These are phyloP conservation scores for Drosophila ambigua DNA, from an alignment of 1,140 invertebrate genomes.

Conservation along the genomic window DNA sequence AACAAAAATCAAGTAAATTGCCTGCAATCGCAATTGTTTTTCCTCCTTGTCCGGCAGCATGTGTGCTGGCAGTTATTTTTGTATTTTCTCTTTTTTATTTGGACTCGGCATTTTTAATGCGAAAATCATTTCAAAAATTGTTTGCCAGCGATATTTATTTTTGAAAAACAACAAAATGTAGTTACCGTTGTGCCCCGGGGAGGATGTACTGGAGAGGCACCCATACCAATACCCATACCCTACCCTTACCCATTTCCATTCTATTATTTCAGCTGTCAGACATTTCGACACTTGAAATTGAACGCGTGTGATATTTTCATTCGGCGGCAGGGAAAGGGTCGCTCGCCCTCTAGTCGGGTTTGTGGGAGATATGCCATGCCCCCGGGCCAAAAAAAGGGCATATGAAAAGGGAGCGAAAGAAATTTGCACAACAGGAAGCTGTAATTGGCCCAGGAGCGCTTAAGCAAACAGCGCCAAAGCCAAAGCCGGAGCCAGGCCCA, in stretches of 20 bases:
- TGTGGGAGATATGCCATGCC: too few species aligned
- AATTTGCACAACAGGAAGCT: slow-evolving; percentile 74
- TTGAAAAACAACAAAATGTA: slow-evolving; percentile 39
- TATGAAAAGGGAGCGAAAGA: slow-evolving; percentile 24
- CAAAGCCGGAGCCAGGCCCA: slow-evolving; percentile 17
- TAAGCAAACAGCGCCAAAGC: slow-evolving; percentile 51
- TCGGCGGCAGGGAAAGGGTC: slow-evolving; percentile 24
- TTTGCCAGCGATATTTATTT: slow-evolving; percentile 56
- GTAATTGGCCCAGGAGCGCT: slow-evolving; percentile 68
- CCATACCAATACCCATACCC: too few species aligned
- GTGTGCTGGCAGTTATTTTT: slow-evolving; percentile 52
- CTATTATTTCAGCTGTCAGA: slow-evolving; percentile 79
- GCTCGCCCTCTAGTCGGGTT: slow-evolving; percentile 9
- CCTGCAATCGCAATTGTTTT: slow-evolving; percentile 69
- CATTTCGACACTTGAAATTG: slow-evolving; percentile 78
- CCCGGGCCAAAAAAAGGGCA: slow-evolving; percentile 18
- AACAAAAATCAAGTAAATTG: slow-evolving; percentile 45
- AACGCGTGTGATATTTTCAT: slow-evolving; percentile 75
- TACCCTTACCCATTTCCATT: slow-evolving; percentile 45
- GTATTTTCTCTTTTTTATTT: slow-evolving; percentile 15
- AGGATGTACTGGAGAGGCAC: too few species aligned
- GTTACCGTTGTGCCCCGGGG: slow-evolving; percentile 34
- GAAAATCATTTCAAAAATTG: slow-evolving; percentile 69
- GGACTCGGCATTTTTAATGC: slow-evolving; percentile 60
- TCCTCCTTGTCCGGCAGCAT: slow-evolving; percentile 49